A percentile compares a stretch with the other conserved stretches of the same genome.
phyloP scores from a whole-genome alignment of 2,113 vertebrate genomes.

The Plecturocebus donacophilus region DNA sequence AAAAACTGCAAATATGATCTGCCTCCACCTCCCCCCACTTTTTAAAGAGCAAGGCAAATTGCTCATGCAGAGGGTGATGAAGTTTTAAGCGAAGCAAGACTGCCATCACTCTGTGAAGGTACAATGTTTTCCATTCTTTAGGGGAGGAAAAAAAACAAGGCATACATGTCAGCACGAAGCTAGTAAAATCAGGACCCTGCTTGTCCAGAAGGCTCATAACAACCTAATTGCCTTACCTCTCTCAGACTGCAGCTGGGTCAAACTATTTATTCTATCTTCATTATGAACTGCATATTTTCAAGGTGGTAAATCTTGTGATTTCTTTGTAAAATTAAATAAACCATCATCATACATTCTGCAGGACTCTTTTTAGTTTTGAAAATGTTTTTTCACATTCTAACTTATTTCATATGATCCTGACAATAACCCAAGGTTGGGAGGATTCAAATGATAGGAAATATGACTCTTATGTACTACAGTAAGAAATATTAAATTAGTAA shows the following conservation, averaged over 20 bases:
- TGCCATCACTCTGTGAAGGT: slow-evolving; percentile 46
- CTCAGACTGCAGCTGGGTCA: neutral
- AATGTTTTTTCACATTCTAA: slow-evolving; percentile 32
- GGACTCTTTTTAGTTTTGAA: slow-evolving; percentile 20
- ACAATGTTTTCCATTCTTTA: slow-evolving; percentile 62
- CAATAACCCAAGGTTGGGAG: neutral
- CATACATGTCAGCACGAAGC: slow-evolving; percentile 45
- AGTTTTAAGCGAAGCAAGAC: slow-evolving; percentile 61
- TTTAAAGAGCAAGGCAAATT: slow-evolving; percentile 31
- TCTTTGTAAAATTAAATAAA: slow-evolving; percentile 61
- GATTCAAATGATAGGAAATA: neutral
- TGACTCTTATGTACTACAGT: neutral
- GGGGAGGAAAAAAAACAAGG: neutral
- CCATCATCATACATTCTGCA: slow-evolving; percentile 7
- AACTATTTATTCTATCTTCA: slow-evolving; percentile 19
- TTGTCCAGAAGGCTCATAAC: slow-evolving; percentile 53
- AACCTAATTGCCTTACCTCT: slow-evolving; percentile 44
- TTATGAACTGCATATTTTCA: slow-evolving; percentile 30
- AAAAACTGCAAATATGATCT: neutral
- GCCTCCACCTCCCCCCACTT: neutral
- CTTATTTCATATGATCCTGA: slow-evolving; percentile 7
- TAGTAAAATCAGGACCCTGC: slow-evolving; percentile 63
- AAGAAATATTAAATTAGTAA: neutral
- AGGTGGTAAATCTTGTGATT: slow-evolving; percentile 30
- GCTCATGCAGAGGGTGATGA: neutral